A percentile compares a stretch with the other conserved stretches of the same genome.
Conservation (phyloP, 2,888 invertebrate species). For the Gisinianus flammeolus region DNA sequence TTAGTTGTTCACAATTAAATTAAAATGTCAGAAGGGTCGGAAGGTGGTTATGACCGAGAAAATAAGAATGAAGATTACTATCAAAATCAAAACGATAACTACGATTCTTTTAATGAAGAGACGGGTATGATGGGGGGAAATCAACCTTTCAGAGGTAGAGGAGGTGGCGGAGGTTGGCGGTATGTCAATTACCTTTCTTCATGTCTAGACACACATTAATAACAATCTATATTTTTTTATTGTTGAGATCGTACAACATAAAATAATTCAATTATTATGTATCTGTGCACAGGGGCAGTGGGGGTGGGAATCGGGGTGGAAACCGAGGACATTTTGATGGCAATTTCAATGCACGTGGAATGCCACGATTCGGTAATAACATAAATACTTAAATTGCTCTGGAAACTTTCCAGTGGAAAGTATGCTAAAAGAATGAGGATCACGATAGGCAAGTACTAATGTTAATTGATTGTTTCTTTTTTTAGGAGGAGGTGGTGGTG, state of each 20-base stretch:
- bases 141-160: slow-evolving; percentile 33
- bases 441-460: too few species aligned
- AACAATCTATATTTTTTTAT: too few species aligned
- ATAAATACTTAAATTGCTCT: too few species aligned
- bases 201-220: neutral
- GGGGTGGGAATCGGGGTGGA: slow-evolving; percentile 40
- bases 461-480: too few species aligned
- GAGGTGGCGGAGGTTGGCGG: slow-evolving; percentile 47
- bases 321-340: slow-evolving; percentile 42
- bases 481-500: slow-evolving; percentile 40
- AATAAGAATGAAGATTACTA: neutral
- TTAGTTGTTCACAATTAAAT: neutral
- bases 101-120: slow-evolving; percentile 1
- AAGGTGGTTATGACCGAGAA: neutral
- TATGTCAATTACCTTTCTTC: neutral
- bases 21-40: neutral
- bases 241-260: neutral
- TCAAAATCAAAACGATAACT: neutral
- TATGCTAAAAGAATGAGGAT: too few species aligned
- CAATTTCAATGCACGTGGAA: slow-evolving; percentile 31
- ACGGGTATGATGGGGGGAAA: slow-evolving; percentile 29
- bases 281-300: slow-evolving; percentile 16
- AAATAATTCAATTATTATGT: neutral
- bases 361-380: too few species aligned
- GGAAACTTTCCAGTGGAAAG: too few species aligned